phyloP scores from a whole-genome alignment of 1,140 invertebrate genomes.

The Chymomyza costata region DNA sequence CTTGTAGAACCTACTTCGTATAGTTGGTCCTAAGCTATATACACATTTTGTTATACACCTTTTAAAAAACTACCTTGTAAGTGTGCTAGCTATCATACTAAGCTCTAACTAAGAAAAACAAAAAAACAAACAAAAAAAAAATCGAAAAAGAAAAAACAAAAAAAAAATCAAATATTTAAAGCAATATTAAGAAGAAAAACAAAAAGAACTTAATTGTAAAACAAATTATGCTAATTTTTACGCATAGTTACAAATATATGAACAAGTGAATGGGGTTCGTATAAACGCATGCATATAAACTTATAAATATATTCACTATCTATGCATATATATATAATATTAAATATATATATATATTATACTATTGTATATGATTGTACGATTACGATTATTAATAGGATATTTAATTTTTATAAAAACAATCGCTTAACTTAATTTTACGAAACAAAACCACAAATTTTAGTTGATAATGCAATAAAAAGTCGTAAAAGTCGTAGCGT shows the following conservation, averaged over 20 bases:
- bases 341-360: constrained; percentile 60
- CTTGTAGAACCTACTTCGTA: constrained; percentile 35
- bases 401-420: constrained; percentile 62
- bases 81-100: constrained; percentile 40
- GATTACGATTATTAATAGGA: constrained; percentile 49
- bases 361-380: constrained; percentile 43
- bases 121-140: constrained; percentile 29
- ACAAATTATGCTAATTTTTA: constrained; percentile 50
- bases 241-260: constrained; percentile 41
- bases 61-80: constrained; percentile 46
- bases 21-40: constrained; percentile 34
- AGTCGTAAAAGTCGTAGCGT: constrained; percentile 15
- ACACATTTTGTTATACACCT: constrained; percentile 51
- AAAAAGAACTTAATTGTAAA: constrained; percentile 56
- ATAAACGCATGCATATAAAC: constrained; percentile 27
- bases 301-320: constrained; percentile 34
- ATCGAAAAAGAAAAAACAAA: constrained; percentile 28
- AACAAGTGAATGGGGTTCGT: constrained; percentile 50
- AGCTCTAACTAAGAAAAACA: constrained; percentile 21
- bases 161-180: constrained; percentile 15
- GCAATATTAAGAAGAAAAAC: constrained; percentile 29
- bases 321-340: constrained; percentile 16
- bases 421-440: constrained; percentile 55
- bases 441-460: constrained; percentile 37
- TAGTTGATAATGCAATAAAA: constrained; percentile 56